phyloP scores from a whole-genome alignment of 2,888 invertebrate species.

The Dermolepida albohirtum region DNA sequence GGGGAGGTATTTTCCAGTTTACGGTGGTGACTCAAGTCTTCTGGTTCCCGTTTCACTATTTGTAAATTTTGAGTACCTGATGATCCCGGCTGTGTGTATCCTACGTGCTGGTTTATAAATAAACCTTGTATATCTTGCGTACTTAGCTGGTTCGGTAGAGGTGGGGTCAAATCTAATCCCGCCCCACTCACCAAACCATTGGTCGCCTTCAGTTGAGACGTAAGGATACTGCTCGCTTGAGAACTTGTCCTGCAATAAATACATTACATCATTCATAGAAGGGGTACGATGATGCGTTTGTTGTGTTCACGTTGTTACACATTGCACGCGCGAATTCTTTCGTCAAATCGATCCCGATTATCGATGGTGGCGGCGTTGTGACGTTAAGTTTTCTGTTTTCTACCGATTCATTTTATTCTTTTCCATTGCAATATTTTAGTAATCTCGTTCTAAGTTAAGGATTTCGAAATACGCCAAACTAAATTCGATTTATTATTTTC shows the following conservation, averaged over 20 bases:
- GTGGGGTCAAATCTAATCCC: constrained; percentile 69
- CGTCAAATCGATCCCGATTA: constrained; percentile 5
- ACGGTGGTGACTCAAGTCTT: constrained; percentile 79
- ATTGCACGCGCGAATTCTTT: constrained; percentile 13
- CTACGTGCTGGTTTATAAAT: constrained; percentile 73
- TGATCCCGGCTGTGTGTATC: constrained; percentile 68
- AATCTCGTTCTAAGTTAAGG: no score
- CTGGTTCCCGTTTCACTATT: constrained; percentile 84
- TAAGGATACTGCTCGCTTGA: constrained; percentile 69
- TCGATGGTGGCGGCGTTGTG: neutral
- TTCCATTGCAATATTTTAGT: no score
- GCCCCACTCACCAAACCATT: constrained; percentile 79
- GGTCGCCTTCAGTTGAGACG: constrained; percentile 77
- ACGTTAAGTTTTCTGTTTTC: constrained; percentile 4
- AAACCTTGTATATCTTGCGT: constrained; percentile 70
- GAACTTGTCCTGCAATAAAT: constrained; percentile 65
- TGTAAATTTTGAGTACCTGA: constrained; percentile 70
- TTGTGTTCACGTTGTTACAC: constrained; percentile 11
- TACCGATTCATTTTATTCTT: neutral
- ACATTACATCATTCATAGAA: constrained; percentile 46
- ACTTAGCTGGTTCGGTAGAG: constrained; percentile 70
- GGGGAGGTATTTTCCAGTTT: constrained; percentile 73
- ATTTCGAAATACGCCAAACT: no score
- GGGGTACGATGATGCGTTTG: constrained; percentile 33
- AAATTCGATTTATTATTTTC: no score